These are phyloP conservation scores for Pseudococcus longispinus DNA, from an alignment of 2,888 invertebrate species.

Conservation along the genomic window DNA sequence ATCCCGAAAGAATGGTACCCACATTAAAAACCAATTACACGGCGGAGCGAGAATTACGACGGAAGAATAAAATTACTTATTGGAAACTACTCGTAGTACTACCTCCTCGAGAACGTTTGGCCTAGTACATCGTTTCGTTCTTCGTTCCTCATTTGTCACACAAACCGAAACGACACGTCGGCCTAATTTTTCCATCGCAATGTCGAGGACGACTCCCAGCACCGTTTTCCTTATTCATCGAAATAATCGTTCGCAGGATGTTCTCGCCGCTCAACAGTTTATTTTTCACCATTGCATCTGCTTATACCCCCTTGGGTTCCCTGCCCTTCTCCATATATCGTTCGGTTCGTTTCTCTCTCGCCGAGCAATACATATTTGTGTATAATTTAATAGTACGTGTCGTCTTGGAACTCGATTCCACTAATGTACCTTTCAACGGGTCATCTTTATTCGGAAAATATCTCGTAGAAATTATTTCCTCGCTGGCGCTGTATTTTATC, in stretches of 20 bases:
- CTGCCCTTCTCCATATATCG: background rate
- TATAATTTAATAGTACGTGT: background rate
- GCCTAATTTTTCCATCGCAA: background rate
- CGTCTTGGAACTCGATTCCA: background rate
- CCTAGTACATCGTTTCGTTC: background rate
- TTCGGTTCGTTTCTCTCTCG: background rate
- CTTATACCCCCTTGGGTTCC: too few relatives aligned
- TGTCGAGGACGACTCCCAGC: background rate
- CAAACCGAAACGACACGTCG: slow-evolving; percentile 36
- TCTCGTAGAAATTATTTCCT: background rate
- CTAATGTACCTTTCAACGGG: background rate
- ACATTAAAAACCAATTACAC: slow-evolving; percentile 55
- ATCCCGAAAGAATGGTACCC: slow-evolving; percentile 26
- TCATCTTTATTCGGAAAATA: background rate
- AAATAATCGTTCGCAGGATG: background rate
- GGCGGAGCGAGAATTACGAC: background rate
- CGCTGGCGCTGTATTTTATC: background rate
- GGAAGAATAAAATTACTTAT: background rate
- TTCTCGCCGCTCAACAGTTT: background rate
- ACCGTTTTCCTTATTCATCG: background rate
- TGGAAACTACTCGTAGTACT: slow-evolving; percentile 15
- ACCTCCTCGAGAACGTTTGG: background rate
- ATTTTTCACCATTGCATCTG: background rate
- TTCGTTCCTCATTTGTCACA: slow-evolving; percentile 51
- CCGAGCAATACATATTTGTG: background rate